Base-by-base conservation (phyloP, 2,113 vertebrate genomes). In the Syrmaticus mikado region DNA sequence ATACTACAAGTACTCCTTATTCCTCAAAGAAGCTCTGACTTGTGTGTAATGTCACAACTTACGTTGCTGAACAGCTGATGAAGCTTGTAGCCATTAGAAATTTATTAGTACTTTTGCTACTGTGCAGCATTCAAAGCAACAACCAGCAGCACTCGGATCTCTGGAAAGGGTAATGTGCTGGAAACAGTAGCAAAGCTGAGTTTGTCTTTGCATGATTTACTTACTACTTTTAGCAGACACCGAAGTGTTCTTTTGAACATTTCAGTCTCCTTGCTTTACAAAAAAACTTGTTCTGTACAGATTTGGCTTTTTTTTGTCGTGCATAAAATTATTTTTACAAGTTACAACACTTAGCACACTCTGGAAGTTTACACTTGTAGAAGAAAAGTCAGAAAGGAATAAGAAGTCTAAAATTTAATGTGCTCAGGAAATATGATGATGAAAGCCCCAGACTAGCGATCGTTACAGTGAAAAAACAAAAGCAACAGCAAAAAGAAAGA, bases 101-200 rank as follows among this genome's bases (percentile, higher is more conserved):
- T 46, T 2, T 62, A 8, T 62, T 73, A 48, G 3, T 45, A 12
- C 43, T 85, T 43, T 57, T 84, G 2, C 43, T 87, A 52, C 32
- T 89, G 71, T 78, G 30, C 40, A 38, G 15, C 55, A 34, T 53
- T 87, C 19, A 36, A 72, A 85, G 52, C n/a, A 58, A 32, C 41
- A 72, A n/a, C 27, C 5, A 4, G 52, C 82, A 68, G 32, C 1
- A 1, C 30, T 82, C 61, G 40, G 3, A 16, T 6, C 3, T 64
- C 1, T 11, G 15, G 80, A 89, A 82, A 75, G 25, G 65, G 68
- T 0, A 0, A 2, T 78, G 32, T 43, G 3, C 38, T 91, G 58
- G 78, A 92, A 89, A 41, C 11, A 46, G 11, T 75, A 61, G 10
- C 9, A 15, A 90, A 84, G 34, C 81, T 74, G 9, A 36, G 24